phyloP scores from a whole-genome alignment of 2,113 vertebrate species.

The Leiothrix lutea region DNA sequence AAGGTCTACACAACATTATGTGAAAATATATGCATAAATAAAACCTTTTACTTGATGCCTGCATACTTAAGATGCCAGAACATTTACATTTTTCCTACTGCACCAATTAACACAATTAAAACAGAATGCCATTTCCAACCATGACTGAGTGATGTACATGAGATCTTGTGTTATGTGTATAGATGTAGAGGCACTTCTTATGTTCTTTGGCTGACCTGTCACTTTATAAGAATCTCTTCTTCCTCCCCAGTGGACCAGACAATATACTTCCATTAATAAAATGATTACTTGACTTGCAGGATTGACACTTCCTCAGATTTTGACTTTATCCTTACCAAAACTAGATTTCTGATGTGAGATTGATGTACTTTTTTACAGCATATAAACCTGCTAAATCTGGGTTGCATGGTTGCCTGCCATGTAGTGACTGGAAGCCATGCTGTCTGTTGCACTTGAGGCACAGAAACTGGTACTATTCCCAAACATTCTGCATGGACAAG shows the following conservation, averaged over 20 bases:
- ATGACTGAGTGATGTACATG: background rate
- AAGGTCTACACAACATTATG: background rate
- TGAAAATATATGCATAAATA: background rate
- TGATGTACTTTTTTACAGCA: background rate
- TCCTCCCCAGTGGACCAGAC: background rate
- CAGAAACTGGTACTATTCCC: background rate
- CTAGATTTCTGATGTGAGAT: background rate
- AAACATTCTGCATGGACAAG: background rate
- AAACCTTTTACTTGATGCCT: background rate
- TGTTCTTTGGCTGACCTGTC: background rate
- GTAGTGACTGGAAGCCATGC: background rate
- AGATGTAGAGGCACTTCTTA: background rate
- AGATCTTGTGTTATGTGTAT: background rate
- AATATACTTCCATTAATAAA: background rate
- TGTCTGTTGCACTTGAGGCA: accelerated
- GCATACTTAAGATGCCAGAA: background rate
- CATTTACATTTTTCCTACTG: background rate
- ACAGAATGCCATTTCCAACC: background rate
- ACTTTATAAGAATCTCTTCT: background rate
- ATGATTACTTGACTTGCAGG: background rate
- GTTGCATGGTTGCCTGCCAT: background rate
- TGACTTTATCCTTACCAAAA: background rate
- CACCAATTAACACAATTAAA: background rate
- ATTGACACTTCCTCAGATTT: background rate
- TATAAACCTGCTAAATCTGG: background rate